A percentile compares a stretch with the other conserved stretches of the same genome.
Conservation (phyloP, 92 coral and sea anemone genomes). For the Parazoanthus atlanticus region DNA sequence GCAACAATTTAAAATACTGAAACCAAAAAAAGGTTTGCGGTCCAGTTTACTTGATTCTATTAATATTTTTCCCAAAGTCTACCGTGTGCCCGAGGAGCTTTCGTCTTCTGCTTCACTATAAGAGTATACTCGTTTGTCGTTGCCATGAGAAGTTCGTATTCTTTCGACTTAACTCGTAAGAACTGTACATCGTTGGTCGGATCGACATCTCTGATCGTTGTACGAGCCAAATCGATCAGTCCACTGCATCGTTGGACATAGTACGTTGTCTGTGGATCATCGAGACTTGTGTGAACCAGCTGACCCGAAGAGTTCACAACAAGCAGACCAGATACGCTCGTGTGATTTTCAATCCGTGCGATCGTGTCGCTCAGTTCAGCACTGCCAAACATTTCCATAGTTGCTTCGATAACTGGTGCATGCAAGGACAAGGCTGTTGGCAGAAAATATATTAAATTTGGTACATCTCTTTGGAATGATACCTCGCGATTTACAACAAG, state of each 20-base stretch:
- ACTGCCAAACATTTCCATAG: conserved; percentile 50
- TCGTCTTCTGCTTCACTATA: conserved; percentile 68
- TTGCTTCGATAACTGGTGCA: neutral
- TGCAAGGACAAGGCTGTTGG: neutral
- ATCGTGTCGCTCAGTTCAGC: conserved; percentile 58
- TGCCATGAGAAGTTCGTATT: conserved; percentile 77
- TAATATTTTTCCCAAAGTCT: conserved; percentile 4
- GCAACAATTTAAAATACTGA: neutral
- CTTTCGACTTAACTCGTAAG: conserved; percentile 69
- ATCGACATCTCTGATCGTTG: conserved; percentile 67
- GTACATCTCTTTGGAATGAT: neutral
- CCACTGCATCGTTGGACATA: conserved; percentile 65
- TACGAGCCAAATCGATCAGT: conserved; percentile 63
- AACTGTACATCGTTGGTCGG: conserved; percentile 81
- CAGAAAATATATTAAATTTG: neutral
- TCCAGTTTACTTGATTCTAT: neutral
- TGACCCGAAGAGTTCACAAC: conserved; percentile 60
- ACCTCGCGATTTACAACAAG: neutral
- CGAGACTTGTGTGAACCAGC: conserved; percentile 67
- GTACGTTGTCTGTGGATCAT: conserved; percentile 58
- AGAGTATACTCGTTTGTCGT: conserved; percentile 69
- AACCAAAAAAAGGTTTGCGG: neutral
- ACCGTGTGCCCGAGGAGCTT: neutral
- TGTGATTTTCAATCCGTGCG: conserved; percentile 73
- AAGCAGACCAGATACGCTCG: conserved; percentile 69